Conservation (phyloP, 2,113 vertebrate species). For the Microtus pennsylvanicus region DNA sequence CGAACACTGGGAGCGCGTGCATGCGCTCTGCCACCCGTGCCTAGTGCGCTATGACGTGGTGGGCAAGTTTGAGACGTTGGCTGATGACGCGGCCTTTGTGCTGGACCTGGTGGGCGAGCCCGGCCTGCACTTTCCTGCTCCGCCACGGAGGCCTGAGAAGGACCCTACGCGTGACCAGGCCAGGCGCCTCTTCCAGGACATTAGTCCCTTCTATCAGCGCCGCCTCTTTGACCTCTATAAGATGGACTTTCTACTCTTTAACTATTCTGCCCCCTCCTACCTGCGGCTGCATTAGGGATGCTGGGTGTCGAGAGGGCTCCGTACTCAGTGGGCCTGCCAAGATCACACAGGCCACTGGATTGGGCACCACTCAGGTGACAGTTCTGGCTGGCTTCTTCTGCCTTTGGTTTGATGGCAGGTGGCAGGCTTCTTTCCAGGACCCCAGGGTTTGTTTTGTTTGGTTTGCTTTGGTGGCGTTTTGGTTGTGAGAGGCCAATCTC, state of each 20-base stretch:
- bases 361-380: background rate
- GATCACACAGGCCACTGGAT: background rate
- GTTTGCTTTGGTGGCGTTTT: background rate
- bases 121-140: conserved; percentile 88
- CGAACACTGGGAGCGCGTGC: conserved; percentile 96
- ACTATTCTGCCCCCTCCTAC: conserved; percentile 94
- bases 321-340: background rate
- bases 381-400: background rate
- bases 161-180: conserved; percentile 89
- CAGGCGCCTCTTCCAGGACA: conserved; percentile 91
- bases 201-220: conserved; percentile 95
- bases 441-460: background rate
- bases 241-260: conserved; percentile 98
- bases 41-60: conserved; percentile 95
- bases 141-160: conserved; percentile 88
- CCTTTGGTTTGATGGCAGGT: background rate
- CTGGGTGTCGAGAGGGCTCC: background rate
- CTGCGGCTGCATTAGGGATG: conserved; percentile 86
- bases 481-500: too few relatives aligned
- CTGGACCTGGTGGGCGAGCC: conserved; percentile 91
- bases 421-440: background rate
- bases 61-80: conserved; percentile 97
- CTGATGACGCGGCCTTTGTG: conserved; percentile 94
- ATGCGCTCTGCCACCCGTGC: conserved; percentile 96
- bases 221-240: conserved; percentile 96